phyloP scores from a whole-genome alignment of 2,113 vertebrate genomes.

The Chunga burmeisteri region DNA sequence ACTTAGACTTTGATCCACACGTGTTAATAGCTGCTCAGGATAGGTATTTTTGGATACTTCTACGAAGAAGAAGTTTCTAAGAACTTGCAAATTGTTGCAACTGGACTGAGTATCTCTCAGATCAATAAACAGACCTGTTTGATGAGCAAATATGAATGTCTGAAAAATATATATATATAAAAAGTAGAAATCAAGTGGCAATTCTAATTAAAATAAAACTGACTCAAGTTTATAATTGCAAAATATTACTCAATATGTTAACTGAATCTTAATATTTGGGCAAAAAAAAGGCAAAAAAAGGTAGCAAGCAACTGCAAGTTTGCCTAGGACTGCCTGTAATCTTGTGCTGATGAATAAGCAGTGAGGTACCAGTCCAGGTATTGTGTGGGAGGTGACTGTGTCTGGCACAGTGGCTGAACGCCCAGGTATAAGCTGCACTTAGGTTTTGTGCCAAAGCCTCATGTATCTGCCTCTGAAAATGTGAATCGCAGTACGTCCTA shows the following conservation, averaged over 20 bases:
- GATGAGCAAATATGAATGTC: background rate
- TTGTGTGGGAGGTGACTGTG: background rate
- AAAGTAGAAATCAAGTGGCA: background rate
- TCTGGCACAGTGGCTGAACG: background rate
- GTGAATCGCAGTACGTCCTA: background rate
- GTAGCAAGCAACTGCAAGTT: background rate
- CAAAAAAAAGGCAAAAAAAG: background rate
- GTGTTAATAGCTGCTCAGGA: background rate
- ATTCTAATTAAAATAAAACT: background rate
- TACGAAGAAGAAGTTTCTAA: background rate
- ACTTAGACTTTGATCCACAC: background rate
- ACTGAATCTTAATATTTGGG: background rate
- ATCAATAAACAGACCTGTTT: background rate
- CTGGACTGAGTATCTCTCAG: background rate
- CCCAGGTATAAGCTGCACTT: background rate
- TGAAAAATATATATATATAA: background rate
- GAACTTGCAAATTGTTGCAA: background rate
- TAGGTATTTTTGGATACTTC: background rate
- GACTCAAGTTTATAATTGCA: background rate
- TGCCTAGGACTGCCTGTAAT: background rate
- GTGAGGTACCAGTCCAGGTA: background rate
- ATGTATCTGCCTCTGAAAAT: background rate
- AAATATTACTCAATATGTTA: background rate
- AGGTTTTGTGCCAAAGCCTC: background rate
- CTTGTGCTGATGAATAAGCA: background rate